A percentile compares a stretch with the other conserved stretches of the same genome.
phyloP scores from a whole-genome alignment of 2,888 invertebrate species.

The Acanthopleura granulata region DNA sequence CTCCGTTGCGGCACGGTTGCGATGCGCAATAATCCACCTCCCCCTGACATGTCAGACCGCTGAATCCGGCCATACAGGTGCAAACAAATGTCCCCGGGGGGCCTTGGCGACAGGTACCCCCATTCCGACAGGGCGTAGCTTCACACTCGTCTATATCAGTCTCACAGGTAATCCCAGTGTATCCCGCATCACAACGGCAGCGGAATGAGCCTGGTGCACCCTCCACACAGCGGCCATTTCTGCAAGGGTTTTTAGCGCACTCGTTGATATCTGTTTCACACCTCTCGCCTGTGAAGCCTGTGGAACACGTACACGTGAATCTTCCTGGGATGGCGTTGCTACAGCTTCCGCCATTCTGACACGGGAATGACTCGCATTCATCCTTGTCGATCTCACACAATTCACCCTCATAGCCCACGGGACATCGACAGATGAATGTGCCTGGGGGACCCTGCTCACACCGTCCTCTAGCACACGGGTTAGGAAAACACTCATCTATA shows the following conservation, averaged over 20 bases:
- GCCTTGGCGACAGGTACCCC: constrained; percentile 4
- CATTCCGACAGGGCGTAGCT: constrained; percentile 26
- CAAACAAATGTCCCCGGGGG: constrained; percentile 1
- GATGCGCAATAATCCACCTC: not conserved
- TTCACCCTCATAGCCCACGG: constrained; percentile 24
- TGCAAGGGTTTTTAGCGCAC: not conserved
- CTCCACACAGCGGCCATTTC: constrained; percentile 4
- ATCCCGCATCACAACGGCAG: not conserved
- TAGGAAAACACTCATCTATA: constrained; percentile 92
- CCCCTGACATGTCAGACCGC: not conserved
- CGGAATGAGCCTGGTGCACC: constrained; percentile 1
- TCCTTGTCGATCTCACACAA: constrained; percentile 28
- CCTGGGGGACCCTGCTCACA: constrained; percentile 27
- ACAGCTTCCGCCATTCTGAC: constrained; percentile 35
- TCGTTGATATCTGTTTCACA: constrained; percentile 30
- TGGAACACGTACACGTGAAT: constrained; percentile 31
- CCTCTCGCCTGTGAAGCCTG: constrained; percentile 29
- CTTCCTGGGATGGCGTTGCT: constrained; percentile 26
- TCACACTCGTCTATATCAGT: not conserved
- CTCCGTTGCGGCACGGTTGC: not conserved
- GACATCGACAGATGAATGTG: constrained; percentile 24
- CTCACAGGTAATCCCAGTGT: not conserved
- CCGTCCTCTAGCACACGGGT: constrained; percentile 57
- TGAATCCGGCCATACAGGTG: not conserved
- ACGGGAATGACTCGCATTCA: constrained; percentile 31